Evolutionary conservation across 2,113 vertebrate species (phyloP).

Genomic region (Aphelocoma coerulescens): DNA sequence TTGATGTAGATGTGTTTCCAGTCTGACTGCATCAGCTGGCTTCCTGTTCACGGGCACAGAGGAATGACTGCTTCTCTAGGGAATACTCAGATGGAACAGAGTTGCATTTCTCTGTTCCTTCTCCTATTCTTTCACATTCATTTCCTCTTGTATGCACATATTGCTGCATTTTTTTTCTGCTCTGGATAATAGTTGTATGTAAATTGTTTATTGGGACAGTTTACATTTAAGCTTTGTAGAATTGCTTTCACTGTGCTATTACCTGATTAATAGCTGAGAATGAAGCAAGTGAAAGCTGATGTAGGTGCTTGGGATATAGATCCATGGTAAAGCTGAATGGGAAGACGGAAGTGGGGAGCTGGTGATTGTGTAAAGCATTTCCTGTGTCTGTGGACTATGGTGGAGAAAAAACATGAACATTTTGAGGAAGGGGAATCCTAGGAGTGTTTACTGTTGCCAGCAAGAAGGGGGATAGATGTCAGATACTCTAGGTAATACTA

Average conservation of each 20-base stretch:
- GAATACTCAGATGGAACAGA: not conserved
- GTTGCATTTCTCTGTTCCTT: not conserved
- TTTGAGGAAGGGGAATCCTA: not conserved
- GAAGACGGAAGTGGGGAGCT: not conserved
- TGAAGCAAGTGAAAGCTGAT: not conserved
- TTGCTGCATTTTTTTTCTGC: not conserved
- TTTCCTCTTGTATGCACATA: not conserved
- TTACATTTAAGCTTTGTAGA: not conserved
- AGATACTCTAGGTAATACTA: not conserved
- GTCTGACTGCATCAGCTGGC: not conserved
- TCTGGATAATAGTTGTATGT: not conserved
- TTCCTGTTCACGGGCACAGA: fast-evolving
- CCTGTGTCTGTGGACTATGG: not conserved
- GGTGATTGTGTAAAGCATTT: not conserved
- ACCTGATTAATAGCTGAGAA: not conserved
- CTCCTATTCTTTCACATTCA: not conserved
- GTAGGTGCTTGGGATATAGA: not conserved
- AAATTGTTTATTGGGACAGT: not conserved
- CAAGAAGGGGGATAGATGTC: not conserved
- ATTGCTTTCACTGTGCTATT: not conserved
- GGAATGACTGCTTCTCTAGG: not conserved
- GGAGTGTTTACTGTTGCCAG: not conserved
- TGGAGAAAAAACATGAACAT: not conserved
- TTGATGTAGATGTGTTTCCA: not conserved
- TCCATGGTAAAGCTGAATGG: not conserved